Percentiles rank a stretch among this genome's conserved stretches.
These are phyloP conservation scores for Linnaemya tessellans DNA, from an alignment of 2,888 invertebrate genomes.

Conservation along the genomic window DNA sequence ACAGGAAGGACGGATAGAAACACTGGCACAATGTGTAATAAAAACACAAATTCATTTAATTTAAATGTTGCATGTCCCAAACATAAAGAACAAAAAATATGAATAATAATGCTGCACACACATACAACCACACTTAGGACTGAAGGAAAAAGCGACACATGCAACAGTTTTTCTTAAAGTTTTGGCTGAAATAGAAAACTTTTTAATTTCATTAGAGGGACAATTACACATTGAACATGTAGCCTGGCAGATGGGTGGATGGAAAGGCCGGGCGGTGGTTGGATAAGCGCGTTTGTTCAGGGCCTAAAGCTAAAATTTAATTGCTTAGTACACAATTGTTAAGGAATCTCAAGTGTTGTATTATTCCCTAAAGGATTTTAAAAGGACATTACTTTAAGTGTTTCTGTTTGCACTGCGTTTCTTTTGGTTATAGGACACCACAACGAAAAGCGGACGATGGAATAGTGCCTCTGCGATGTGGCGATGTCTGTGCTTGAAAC, in stretches of 20 bases:
- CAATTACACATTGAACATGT: conserved; percentile 8
- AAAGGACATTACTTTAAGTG: conserved; percentile 71
- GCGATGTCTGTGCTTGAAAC: neutral
- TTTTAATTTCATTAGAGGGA: conserved; percentile 64
- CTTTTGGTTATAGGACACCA: neutral
- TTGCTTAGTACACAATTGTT: conserved; percentile 70
- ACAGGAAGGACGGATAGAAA: conserved; percentile 28
- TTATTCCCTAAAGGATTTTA: conserved; percentile 72
- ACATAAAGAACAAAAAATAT: conserved; percentile 54
- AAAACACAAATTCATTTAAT: conserved; percentile 68
- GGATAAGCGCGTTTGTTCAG: conserved; percentile 39
- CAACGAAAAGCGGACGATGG: neutral
- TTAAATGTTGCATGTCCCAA: conserved; percentile 70
- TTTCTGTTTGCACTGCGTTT: conserved; percentile 54
- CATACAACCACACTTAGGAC: neutral
- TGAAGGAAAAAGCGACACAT: conserved; percentile 57
- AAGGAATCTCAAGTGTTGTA: conserved; percentile 71
- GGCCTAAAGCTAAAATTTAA: conserved; percentile 68
- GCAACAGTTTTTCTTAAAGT: conserved; percentile 72
- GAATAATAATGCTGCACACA: conserved; percentile 43
- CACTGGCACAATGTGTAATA: conserved; percentile 31
- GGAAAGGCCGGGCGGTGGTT: neutral
- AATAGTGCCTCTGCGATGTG: neutral
- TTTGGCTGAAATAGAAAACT: conserved; percentile 60
- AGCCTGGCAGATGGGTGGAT: neutral